Base-by-base conservation (phyloP, 2,113 vertebrate genomes). In the Toxotes jaculatrix region DNA sequence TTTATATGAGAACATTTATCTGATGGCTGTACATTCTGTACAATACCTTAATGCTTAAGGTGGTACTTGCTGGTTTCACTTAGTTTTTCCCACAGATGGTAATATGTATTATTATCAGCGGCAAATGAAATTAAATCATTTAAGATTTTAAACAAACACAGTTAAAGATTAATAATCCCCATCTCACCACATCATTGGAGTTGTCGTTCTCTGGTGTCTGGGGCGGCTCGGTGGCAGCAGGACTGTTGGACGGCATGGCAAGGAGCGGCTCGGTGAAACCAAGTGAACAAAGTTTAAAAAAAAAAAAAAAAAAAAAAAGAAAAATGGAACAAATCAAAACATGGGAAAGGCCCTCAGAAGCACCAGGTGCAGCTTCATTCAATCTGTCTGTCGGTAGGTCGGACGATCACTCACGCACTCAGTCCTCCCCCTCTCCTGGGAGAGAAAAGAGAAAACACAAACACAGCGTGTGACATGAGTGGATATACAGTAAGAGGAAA, bases 211-310 rank as follows among this genome's bases (percentile, higher is more conserved):
- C 91, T 4, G 88, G 90, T 0, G 88, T 90, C 80, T 92, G 91
- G 11, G 89, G 83, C 10, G 87, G 83, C 34, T 91, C 89, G 13
- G 83, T 69, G 61, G 87, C 87, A 16, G 91, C 79, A 10, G 93
- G 92, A 68, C 89, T 91, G 87, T 93, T 93, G 90, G 93, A 94
- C 81, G 93, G 93, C 93, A 94, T 94, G 88, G 87, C 77, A 49
- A 77, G 55, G 51, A 70, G 71, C 53, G 53, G 85, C 66, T 89
- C 47, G 42, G 63, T 61, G 42, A 82, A 87, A 88, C 86, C 88
- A 79, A n/a, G 76, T 87, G 76, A 55, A 61, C 14, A 68, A 80
- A 79, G 74, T 61, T 74, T 78, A 70, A 64, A 57, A 68, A 71
- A 74, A 71, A 74, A 65, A 74, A 51, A 66, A 73, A 83, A 67